phyloP scores from a whole-genome alignment of 2,797 vertebrate genomes.

The Percopsis omiscomaycus region DNA sequence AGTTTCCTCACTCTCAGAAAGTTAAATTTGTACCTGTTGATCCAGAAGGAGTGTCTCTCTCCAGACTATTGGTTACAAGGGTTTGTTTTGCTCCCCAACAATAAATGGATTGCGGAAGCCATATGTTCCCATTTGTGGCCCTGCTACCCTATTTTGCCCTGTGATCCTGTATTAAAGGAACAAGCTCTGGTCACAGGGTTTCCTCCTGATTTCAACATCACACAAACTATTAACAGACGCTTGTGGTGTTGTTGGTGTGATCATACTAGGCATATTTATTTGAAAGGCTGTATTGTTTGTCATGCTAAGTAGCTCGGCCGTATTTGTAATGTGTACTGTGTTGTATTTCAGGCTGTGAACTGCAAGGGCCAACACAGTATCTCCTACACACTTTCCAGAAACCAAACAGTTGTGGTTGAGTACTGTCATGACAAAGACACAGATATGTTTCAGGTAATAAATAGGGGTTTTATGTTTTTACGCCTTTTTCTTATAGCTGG shows the following conservation, averaged over 20 bases:
- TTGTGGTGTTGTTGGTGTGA: neutral
- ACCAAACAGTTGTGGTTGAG: constrained; percentile 97
- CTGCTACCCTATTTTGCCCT: neutral
- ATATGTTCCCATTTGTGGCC: constrained; percentile 29
- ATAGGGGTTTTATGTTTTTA: no score
- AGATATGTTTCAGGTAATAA: constrained; percentile 97
- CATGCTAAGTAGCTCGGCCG: neutral
- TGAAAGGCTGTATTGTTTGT: neutral
- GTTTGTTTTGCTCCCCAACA: constrained; percentile 1
- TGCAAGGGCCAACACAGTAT: constrained; percentile 97
- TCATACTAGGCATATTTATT: neutral
- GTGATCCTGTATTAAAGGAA: constrained; percentile 24
- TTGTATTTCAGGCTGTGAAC: constrained; percentile 87
- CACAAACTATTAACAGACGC: constrained; percentile 2
- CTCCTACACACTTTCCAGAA: constrained; percentile 95
- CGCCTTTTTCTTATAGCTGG: no score
- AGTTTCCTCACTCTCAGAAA: no score
- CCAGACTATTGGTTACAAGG: neutral
- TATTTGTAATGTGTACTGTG: neutral
- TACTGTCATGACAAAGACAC: constrained; percentile 96
- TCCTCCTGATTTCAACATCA: constrained; percentile 10
- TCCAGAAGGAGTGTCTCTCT: neutral
- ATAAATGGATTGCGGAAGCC: constrained; percentile 9
- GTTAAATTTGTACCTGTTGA: no score
- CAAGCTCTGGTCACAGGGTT: constrained; percentile 27